Percentiles rank a stretch among this genome's conserved stretches.
These are phyloP conservation scores for Cynopterus brachyotis DNA, from an alignment of 2,113 vertebrate species.

Conservation along the genomic window DNA sequence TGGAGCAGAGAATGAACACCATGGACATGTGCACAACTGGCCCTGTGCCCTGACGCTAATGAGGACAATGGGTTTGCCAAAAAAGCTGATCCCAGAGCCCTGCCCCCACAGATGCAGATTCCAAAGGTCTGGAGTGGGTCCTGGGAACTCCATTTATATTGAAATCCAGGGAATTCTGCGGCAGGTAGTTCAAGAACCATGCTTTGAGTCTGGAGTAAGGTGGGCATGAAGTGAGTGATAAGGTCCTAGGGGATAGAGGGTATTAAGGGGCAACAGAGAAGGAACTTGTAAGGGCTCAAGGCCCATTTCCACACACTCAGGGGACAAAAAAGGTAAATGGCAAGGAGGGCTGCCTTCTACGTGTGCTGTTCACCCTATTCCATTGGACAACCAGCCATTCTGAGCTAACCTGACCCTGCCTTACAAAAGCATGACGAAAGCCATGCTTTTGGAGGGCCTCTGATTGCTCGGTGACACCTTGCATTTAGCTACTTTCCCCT, in stretches of 20 bases:
- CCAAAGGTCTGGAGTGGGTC: not conserved
- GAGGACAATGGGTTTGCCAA: not conserved
- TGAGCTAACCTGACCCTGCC: not conserved
- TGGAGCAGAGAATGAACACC: not conserved
- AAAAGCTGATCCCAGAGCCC: not conserved
- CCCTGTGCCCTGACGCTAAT: not conserved
- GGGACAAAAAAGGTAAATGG: not conserved
- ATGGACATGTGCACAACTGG: accelerated
- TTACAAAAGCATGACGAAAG: not conserved
- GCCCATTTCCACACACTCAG: not conserved
- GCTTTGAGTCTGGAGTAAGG: not conserved
- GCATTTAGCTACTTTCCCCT: not conserved
- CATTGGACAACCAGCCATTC: not conserved
- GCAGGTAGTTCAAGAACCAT: not conserved
- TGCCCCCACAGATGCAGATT: not conserved
- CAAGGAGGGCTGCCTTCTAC: not conserved
- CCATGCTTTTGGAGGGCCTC: not conserved
- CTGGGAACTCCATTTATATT: not conserved
- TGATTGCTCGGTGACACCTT: not conserved
- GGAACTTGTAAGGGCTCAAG: not conserved
- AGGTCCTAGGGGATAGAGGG: not conserved
- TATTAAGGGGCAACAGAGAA: not conserved
- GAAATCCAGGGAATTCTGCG: not conserved
- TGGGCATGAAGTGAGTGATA: not conserved
- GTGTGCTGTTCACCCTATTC: no score